Percentiles rank a stretch among this genome's conserved stretches.
Conservation (phyloP, 2,113 vertebrate species). For the Lutjanus erythropterus region DNA sequence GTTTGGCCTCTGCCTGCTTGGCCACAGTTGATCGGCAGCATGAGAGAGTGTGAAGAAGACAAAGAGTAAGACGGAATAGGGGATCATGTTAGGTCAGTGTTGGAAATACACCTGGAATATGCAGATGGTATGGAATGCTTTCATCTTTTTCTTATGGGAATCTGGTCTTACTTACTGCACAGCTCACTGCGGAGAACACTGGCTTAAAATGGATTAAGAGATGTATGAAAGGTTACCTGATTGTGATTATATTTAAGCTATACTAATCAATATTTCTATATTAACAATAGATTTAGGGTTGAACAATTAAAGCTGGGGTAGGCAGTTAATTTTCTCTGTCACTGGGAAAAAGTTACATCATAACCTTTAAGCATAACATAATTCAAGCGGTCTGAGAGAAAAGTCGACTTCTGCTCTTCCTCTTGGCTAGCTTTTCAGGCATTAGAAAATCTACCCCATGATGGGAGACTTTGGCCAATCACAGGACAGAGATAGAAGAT, state of each 20-base stretch:
- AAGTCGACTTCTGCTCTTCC: no score
- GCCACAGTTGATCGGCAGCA: conserved; percentile 44
- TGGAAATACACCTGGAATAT: conserved; percentile 74
- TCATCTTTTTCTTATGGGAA: conserved; percentile 66
- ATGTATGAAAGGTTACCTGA: conserved; percentile 11
- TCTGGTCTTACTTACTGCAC: conserved; percentile 38
- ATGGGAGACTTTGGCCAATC: no score
- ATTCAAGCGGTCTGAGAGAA: no score
- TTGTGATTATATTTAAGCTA: conserved; percentile 14
- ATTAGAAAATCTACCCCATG: no score
- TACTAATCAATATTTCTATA: conserved; percentile 1
- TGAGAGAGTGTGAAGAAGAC: conserved; percentile 27
- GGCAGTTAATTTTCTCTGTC: no score
- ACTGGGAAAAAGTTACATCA: no score
- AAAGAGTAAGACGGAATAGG: conserved; percentile 37
- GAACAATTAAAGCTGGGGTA: no score
- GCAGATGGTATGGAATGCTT: conserved; percentile 72
- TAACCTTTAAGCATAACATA: no score
- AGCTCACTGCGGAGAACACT: conserved; percentile 17
- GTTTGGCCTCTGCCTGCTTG: conserved; percentile 48
- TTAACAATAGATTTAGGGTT: neutral
- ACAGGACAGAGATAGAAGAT: no score
- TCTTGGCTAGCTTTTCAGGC: no score
- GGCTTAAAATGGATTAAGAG: conserved; percentile 22
- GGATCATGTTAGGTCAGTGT: conserved; percentile 66